Evolutionary conservation across 2,113 vertebrate genomes (phyloP).

Genomic region (Struthidea cinerea): DNA sequence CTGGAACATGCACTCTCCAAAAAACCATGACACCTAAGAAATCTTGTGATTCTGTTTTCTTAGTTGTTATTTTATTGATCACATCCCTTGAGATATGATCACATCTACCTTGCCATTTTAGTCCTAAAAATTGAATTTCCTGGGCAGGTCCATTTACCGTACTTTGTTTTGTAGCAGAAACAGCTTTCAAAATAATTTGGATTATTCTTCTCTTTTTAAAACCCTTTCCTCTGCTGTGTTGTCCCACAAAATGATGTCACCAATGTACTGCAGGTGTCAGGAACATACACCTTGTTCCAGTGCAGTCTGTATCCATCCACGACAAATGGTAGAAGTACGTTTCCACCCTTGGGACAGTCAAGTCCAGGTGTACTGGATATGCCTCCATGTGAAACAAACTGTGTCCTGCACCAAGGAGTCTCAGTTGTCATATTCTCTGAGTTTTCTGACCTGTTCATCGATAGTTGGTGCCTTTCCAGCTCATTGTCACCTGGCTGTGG

Average conservation of each 20-base stretch:
- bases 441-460: not conserved
- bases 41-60: not conserved
- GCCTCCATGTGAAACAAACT: not conserved
- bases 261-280: not conserved
- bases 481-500: not conserved
- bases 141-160: not conserved
- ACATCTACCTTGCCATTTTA: not conserved
- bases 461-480: not conserved
- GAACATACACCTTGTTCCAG: not conserved
- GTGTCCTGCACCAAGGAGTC: too few relatives aligned
- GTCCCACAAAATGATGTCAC: not conserved
- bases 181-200: not conserved
- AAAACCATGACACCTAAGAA: not conserved
- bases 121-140: not conserved
- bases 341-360: not conserved
- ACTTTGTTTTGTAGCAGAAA: not conserved
- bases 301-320: not conserved
- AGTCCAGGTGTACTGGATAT: too few relatives aligned
- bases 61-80: not conserved
- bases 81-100: not conserved
- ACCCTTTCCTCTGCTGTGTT: not conserved
- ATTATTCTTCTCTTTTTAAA: not conserved
- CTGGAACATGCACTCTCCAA: not conserved
- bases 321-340: not conserved
- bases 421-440: not conserved